Conservation (phyloP, 1,140 invertebrate species). For the Eurosta solidaginis region DNA sequence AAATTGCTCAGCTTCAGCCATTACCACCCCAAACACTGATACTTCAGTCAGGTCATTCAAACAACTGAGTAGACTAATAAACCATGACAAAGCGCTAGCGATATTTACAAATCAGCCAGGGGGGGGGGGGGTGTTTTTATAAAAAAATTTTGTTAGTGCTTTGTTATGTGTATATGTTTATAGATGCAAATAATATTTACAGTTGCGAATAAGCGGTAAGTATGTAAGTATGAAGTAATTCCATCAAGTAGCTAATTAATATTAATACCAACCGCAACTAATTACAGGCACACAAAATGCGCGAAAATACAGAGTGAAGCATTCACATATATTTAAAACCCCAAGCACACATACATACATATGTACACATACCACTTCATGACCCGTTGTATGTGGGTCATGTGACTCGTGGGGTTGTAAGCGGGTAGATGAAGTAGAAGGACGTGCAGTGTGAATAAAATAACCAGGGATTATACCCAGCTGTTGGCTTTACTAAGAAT, state of each 20-base stretch:
- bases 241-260: slow-evolving; percentile 28
- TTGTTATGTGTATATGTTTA: background rate
- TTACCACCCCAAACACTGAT: no score
- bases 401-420: no score
- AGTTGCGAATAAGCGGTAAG: background rate
- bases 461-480: no score
- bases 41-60: no score
- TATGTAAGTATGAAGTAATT: no score
- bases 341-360: background rate
- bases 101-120: background rate
- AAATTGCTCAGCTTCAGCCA: no score
- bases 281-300: slow-evolving; percentile 24
- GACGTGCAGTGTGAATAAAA: no score
- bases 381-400: no score
- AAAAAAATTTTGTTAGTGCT: background rate
- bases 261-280: slow-evolving; percentile 31
- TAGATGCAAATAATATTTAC: background rate
- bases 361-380: no score
- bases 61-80: background rate
- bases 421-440: no score
- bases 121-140: no score
- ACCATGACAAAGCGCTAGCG: background rate
- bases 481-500: no score
- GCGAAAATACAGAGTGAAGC: background rate
- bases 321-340: background rate